phyloP scores from a whole-genome alignment of 2,888 invertebrate genomes.

The Elysia crispata region DNA sequence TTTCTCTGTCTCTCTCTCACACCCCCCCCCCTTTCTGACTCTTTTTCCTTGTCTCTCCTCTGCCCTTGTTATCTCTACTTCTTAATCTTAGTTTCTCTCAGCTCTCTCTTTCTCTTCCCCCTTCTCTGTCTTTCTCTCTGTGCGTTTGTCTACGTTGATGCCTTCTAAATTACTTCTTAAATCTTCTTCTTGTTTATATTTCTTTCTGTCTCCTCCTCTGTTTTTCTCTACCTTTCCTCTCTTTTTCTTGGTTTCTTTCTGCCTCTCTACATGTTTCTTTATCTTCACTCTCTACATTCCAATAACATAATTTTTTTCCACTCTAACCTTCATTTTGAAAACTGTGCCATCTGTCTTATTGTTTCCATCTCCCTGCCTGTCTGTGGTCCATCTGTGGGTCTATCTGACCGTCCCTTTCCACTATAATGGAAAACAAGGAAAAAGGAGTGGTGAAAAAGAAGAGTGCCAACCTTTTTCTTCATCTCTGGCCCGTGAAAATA shows the following conservation, averaged over 20 bases:
- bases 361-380: neutral
- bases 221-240: neutral
- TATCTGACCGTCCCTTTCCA: no score
- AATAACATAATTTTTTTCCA: no score
- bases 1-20: no score
- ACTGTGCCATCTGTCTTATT: neutral
- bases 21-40: no score
- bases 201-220: neutral
- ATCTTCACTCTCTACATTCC: no score
- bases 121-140: neutral
- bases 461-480: no score
- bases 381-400: neutral
- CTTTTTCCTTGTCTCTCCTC: no score
- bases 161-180: neutral
- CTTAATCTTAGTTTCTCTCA: no score
- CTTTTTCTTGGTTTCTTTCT: neutral
- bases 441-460: no score
- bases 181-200: neutral
- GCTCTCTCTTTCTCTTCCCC: neutral
- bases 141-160: neutral
- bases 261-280: conserved; percentile 2
- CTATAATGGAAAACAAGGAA: no score
- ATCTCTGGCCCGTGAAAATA: no score
- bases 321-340: neutral
- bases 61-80: no score